phyloP scores from a whole-genome alignment of 1,140 invertebrate species.

The Drosophila nebulosa region DNA sequence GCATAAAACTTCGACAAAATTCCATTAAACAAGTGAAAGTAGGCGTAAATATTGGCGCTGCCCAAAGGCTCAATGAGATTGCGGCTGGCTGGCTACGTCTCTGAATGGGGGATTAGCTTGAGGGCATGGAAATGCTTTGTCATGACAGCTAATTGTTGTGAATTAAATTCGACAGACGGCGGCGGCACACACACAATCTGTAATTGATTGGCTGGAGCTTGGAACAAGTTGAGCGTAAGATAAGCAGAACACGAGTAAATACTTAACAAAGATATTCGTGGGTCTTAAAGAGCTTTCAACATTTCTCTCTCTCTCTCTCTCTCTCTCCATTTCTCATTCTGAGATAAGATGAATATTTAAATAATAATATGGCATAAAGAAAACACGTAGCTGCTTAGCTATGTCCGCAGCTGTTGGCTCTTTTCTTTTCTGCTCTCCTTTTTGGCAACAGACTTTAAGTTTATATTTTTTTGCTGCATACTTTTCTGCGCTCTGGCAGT shows the following conservation, averaged over 20 bases:
- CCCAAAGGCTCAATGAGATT: not conserved
- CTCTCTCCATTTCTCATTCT: not conserved
- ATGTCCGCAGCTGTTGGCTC: slow-evolving; percentile 22
- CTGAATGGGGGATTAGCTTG: not conserved
- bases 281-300: not conserved
- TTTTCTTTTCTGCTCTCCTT: not conserved
- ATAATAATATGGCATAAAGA: not conserved
- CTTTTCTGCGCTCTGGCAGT: slow-evolving; percentile 40
- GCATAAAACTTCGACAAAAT: too few relatives aligned
- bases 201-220: slow-evolving; percentile 6
- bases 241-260: not conserved
- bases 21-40: not conserved
- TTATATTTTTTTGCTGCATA: slow-evolving; percentile 29
- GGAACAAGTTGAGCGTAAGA: not conserved
- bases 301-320: not conserved
- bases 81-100: not conserved
- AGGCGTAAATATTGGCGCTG: not conserved
- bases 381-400: slow-evolving; percentile 8
- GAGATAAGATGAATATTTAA: not conserved
- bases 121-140: slow-evolving; percentile 1
- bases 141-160: slow-evolving; percentile 16
- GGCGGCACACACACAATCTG: slow-evolving; percentile 6
- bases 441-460: slow-evolving; percentile 33
- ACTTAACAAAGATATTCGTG: not conserved
- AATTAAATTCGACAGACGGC: slow-evolving; percentile 4